These are phyloP conservation scores for Lophochroa leadbeateri DNA, from an alignment of 2,113 vertebrate species.

Conservation along the genomic window DNA sequence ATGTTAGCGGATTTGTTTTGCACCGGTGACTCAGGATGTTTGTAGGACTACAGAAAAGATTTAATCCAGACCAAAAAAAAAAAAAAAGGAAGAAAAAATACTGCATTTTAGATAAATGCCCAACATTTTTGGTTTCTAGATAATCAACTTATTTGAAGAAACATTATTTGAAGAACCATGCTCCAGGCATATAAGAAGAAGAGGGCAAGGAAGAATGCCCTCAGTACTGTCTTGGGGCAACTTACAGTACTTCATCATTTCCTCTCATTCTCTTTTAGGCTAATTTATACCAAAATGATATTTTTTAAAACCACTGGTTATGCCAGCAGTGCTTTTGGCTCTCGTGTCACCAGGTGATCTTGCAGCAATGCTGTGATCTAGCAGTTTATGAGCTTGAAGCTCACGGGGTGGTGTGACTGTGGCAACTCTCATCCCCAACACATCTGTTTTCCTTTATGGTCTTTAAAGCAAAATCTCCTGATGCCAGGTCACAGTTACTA, in stretches of 20 bases:
- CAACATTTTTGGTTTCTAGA: not conserved
- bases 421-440: rapidly evolving
- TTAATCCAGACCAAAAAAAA: not conserved
- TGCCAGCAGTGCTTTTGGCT: not conserved
- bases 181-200: not conserved
- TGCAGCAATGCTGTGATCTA: not conserved
- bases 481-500: not conserved
- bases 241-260: not conserved
- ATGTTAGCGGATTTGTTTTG: not conserved
- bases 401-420: not conserved
- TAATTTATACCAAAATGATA: not conserved
- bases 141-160: not conserved
- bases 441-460: not conserved
- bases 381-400: not conserved
- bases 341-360: rapidly evolving
- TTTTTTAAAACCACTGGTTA: not conserved
- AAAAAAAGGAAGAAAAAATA: not conserved
- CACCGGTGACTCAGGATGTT: not conserved
- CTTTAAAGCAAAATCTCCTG: not conserved
- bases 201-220: rapidly evolving
- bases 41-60: not conserved
- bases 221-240: not conserved
- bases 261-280: not conserved
- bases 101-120: not conserved
- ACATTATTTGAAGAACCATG: rapidly evolving